Conservation (phyloP, 2,113 vertebrate species). For the Bostrychus sinensis region DNA sequence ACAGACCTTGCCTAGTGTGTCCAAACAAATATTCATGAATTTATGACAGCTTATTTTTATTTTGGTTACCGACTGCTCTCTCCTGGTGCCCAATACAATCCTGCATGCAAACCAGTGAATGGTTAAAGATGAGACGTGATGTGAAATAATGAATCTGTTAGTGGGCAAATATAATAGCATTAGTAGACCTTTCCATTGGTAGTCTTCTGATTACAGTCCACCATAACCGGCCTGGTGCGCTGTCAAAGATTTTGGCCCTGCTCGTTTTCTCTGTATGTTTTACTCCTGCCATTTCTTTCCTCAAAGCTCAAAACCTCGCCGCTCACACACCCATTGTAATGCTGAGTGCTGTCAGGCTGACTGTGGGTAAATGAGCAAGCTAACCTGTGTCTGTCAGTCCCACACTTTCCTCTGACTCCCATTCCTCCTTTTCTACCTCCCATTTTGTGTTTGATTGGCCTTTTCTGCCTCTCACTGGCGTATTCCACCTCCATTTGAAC, state of each 20-base stretch:
- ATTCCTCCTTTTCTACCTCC: slow-evolving; percentile 11
- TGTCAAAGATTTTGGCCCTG: slow-evolving; percentile 5
- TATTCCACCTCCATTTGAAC: slow-evolving; percentile 3
- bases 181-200: too few relatives aligned
- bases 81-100: not conserved
- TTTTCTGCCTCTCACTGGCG: not conserved
- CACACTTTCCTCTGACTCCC: slow-evolving; percentile 20
- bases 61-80: slow-evolving; percentile 15
- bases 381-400: slow-evolving; percentile 43
- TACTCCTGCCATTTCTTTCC: slow-evolving; percentile 15
- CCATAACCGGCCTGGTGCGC: slow-evolving; percentile 3
- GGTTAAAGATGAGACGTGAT: too few relatives aligned
- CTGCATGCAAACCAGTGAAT: too few relatives aligned
- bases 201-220: not conserved
- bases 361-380: slow-evolving; percentile 54
- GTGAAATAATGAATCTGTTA: too few relatives aligned
- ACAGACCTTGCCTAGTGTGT: too few relatives aligned
- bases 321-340: slow-evolving; percentile 42
- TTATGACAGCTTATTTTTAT: slow-evolving; percentile 45
- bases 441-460: slow-evolving; percentile 11
- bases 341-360: slow-evolving; percentile 34
- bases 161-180: too few relatives aligned
- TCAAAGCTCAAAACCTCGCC: slow-evolving; percentile 29
- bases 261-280: slow-evolving; percentile 3
- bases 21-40: slow-evolving; percentile 2